These are phyloP conservation scores for Meleagris gallopavo DNA, from an alignment of 2,113 vertebrate species.

Conservation along the genomic window DNA sequence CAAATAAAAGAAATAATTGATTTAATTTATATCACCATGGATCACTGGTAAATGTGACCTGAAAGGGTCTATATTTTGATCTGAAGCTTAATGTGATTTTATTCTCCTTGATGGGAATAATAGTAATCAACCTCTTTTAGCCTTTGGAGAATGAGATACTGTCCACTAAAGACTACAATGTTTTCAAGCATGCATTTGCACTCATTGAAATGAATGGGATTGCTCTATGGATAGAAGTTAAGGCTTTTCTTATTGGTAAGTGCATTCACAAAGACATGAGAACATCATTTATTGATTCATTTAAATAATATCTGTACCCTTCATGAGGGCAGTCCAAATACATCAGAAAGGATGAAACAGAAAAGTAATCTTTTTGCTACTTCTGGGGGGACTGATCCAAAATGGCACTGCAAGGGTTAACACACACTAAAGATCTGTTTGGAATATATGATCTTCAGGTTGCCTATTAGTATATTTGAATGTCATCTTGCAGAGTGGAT, in stretches of 20 bases:
- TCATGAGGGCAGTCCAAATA: background rate
- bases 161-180: background rate
- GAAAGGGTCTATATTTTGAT: background rate
- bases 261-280: background rate
- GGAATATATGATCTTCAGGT: background rate
- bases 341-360: background rate
- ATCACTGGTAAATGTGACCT: constrained; percentile 25
- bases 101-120: background rate
- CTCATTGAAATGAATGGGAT: background rate
- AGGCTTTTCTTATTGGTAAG: background rate
- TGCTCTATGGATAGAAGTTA: background rate
- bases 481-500: background rate
- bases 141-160: background rate
- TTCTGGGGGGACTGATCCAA: background rate
- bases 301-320: background rate
- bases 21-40: constrained; percentile 2
- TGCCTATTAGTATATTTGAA: background rate
- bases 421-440: background rate
- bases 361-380: background rate
- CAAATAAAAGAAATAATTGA: constrained; percentile 22
- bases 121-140: background rate
- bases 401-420: background rate
- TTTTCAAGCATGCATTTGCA: background rate
- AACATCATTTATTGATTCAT: background rate
- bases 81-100: background rate